A percentile compares a stretch with the other conserved stretches of the same genome.
phyloP scores from a whole-genome alignment of 2,888 invertebrate genomes.

The Gibbula magus region DNA sequence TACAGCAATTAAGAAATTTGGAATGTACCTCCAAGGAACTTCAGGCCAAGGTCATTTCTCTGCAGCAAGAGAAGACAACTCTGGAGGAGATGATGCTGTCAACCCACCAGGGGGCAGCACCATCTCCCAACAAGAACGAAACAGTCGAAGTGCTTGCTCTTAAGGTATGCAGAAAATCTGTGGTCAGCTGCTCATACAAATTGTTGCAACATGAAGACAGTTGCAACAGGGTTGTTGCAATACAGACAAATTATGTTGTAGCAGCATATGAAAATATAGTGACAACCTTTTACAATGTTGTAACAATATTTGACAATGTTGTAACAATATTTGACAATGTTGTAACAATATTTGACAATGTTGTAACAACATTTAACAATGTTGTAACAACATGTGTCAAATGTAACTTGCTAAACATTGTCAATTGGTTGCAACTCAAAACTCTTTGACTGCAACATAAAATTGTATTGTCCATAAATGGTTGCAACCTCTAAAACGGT shows the following conservation, averaged over 20 bases:
- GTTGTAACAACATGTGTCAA: too few relatives aligned
- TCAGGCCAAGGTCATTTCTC: conserved; percentile 55
- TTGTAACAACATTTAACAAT: too few relatives aligned
- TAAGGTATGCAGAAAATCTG: conserved; percentile 32
- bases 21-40: conserved; percentile 61
- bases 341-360: too few relatives aligned
- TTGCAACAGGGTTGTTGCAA: too few relatives aligned
- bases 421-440: too few relatives aligned
- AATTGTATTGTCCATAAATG: too few relatives aligned
- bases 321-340: too few relatives aligned
- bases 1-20: conserved; percentile 51
- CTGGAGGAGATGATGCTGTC: conserved; percentile 51
- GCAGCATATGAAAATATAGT: neutral
- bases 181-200: neutral
- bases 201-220: neutral
- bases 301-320: neutral
- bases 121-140: conserved; percentile 9
- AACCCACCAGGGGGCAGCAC: neutral
- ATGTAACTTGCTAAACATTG: too few relatives aligned
- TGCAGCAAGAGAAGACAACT: conserved; percentile 59
- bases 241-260: too few relatives aligned
- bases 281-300: neutral
- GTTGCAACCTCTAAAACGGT: too few relatives aligned
- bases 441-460: too few relatives aligned
- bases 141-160: conserved; percentile 29